These are phyloP conservation scores for Hemaris fuciformis DNA, from an alignment of 2,888 invertebrate genomes.

Conservation along the genomic window DNA sequence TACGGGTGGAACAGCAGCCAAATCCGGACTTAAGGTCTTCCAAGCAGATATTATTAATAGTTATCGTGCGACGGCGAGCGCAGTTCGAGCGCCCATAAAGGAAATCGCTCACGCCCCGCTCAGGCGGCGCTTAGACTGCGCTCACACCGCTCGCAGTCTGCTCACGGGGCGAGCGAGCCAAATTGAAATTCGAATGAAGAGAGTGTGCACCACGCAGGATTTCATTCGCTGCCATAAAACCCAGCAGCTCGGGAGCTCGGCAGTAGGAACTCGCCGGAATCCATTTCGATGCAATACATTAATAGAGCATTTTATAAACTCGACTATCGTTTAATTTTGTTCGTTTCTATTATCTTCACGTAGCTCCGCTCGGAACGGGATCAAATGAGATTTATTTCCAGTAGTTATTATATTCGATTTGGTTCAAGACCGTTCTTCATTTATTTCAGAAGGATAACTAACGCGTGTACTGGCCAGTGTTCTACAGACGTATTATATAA, in stretches of 20 bases:
- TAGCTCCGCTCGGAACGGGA: background rate
- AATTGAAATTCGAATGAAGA: background rate
- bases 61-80: background rate
- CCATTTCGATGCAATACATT: background rate
- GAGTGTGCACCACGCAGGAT: background rate
- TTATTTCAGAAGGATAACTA: background rate
- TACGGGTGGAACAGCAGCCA: too few species aligned
- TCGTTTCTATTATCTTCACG: conserved; percentile 8
- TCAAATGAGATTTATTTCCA: conserved; percentile 1
- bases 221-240: background rate
- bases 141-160: background rate
- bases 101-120: background rate
- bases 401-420: conserved; percentile 7
- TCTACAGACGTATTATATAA: background rate
- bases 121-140: background rate
- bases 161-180: background rate
- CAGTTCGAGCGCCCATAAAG: background rate
- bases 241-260: conserved; percentile 3
- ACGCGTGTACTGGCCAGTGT: background rate
- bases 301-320: conserved; percentile 9
- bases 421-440: background rate
- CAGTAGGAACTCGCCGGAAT: background rate
- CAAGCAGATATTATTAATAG: background rate
- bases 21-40: background rate
- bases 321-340: conserved; percentile 4